phyloP scores from a whole-genome alignment of 23 tunicate genomes.

The Pegea sp. region DNA sequence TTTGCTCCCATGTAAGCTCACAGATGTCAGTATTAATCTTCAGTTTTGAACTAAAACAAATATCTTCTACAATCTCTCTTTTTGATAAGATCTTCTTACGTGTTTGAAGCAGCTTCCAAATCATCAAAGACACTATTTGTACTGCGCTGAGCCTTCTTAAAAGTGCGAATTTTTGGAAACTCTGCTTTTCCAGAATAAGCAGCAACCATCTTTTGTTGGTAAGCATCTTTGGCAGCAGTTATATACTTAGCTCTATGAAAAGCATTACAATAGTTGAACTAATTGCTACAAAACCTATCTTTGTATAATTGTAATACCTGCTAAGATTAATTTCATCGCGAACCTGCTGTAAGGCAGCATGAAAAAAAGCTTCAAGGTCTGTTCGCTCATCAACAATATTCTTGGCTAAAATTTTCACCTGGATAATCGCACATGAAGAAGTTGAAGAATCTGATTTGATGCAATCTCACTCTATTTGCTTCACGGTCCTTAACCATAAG shows the following conservation, averaged over 20 bases:
- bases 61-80: background rate
- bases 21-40: constrained; percentile 47
- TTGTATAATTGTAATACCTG: constrained; percentile 15
- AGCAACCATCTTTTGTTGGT: constrained; percentile 73
- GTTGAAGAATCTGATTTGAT: background rate
- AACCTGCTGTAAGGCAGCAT: constrained; percentile 76
- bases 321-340: constrained; percentile 54
- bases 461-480: constrained; percentile 29
- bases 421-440: background rate
- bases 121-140: constrained; percentile 49
- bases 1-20: constrained; percentile 94
- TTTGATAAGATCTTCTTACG: constrained; percentile 5
- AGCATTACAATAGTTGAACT: background rate
- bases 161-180: constrained; percentile 71
- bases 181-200: constrained; percentile 78
- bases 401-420: constrained; percentile 63
- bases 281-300: background rate
- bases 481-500: constrained; percentile 38
- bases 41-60: constrained; percentile 21
- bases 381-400: constrained; percentile 81
- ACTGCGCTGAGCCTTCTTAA: constrained; percentile 11
- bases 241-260: constrained; percentile 52
- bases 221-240: constrained; percentile 68
- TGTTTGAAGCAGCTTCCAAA: constrained; percentile 32
- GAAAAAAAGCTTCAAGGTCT: constrained; percentile 53